A percentile compares a stretch with the other conserved stretches of the same genome.
phyloP scores from a whole-genome alignment of 2,113 vertebrate species.

The Murina feae region DNA sequence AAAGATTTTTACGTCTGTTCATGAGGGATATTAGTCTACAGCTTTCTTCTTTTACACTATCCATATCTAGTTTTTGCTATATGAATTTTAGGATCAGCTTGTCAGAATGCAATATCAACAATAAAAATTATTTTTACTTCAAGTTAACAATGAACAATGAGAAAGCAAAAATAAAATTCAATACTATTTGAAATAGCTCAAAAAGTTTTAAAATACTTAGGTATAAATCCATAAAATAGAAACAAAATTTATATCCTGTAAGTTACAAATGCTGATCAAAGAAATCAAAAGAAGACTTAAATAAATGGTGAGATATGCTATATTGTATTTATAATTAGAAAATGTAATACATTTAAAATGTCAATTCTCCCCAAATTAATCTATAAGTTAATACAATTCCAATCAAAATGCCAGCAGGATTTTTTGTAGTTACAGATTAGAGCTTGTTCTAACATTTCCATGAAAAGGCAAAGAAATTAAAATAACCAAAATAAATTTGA shows the following conservation, averaged over 20 bases:
- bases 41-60: too few species aligned
- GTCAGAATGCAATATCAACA: not conserved
- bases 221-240: not conserved
- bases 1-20: too few species aligned
- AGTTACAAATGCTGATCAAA: not conserved
- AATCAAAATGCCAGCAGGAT: not conserved
- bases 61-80: not conserved
- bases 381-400: not conserved
- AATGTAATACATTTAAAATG: not conserved
- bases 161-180: not conserved
- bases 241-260: not conserved
- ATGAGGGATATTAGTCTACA: too few species aligned
- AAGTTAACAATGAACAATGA: not conserved
- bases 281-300: not conserved
- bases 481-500: constrained; percentile 7
- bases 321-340: not conserved
- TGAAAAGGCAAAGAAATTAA: not conserved
- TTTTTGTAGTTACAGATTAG: not conserved
- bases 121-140: not conserved
- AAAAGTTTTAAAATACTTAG: not conserved
- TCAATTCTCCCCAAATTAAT: not conserved
- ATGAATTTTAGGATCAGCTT: not conserved
- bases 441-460: constrained; percentile 9
- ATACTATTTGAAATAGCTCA: not conserved
- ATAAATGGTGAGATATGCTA: not conserved